Evolutionary conservation across 2,797 vertebrate species (phyloP).

Genomic region (Hoplostethus mediterraneus): DNA sequence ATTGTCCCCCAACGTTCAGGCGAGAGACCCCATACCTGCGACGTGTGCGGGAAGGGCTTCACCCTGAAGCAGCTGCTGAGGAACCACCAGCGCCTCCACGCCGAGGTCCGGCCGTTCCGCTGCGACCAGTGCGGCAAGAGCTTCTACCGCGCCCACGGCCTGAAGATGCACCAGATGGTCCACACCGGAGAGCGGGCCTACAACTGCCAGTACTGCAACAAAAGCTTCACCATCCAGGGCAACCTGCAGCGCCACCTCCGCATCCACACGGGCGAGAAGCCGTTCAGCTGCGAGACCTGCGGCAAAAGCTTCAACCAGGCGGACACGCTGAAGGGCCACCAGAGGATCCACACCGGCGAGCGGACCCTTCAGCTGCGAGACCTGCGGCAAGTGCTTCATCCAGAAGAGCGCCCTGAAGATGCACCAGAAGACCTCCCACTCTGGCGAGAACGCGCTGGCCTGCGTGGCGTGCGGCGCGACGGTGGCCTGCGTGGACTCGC

Average conservation of each 20-base stretch:
- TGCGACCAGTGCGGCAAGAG: slow-evolving; percentile 85
- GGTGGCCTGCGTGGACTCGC: slow-evolving; percentile 61
- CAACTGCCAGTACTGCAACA: slow-evolving; percentile 83
- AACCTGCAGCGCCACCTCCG: slow-evolving; percentile 88
- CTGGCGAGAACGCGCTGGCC: slow-evolving; percentile 49
- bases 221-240: slow-evolving; percentile 84
- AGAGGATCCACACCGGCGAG: slow-evolving; percentile 86
- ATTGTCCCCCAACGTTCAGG: slow-evolving; percentile 38
- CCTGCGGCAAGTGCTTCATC: slow-evolving; percentile 83
- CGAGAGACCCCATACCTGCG: slow-evolving; percentile 77
- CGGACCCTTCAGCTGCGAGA: slow-evolving; percentile 83
- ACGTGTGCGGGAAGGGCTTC: slow-evolving; percentile 78
- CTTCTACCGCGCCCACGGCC: slow-evolving; percentile 82
- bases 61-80: slow-evolving; percentile 75
- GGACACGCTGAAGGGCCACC: slow-evolving; percentile 84
- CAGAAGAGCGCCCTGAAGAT: slow-evolving; percentile 81
- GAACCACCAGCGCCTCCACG: slow-evolving; percentile 83
- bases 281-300: slow-evolving; percentile 83
- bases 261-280: slow-evolving; percentile 89
- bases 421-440: slow-evolving; percentile 80
- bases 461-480: slow-evolving; percentile 74
- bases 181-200: slow-evolving; percentile 84
- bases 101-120: slow-evolving; percentile 75
- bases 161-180: slow-evolving; percentile 83
- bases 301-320: slow-evolving; percentile 88